Base-by-base conservation (phyloP, 1,140 invertebrate species). In the Zaprionus lachaisei region DNA sequence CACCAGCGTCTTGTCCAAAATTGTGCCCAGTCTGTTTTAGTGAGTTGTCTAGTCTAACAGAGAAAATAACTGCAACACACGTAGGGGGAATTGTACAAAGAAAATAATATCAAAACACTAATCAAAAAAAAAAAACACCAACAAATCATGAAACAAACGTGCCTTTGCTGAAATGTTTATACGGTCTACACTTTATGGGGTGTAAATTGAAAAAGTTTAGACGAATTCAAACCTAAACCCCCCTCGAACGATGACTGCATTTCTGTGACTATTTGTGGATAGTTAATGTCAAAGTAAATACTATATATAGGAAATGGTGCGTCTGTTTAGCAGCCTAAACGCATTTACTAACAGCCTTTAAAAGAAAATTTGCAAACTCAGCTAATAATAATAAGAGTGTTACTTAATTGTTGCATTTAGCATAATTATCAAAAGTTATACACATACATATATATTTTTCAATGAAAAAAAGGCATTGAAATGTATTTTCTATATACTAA, bases 351-450 rank as follows among this genome's bases (percentile, higher is more conserved):
- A 58, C 44, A 70, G 67, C 58, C 51, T 70, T 57, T 34, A 64
- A 44, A 64, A 20, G 6, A 37, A 56, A 28, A 63, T 41, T 17
- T 14, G 14, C 49, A 51, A 41, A 69, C 74, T 73, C 54, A 74
- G 64, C 54, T 72, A 37, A 74, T 77, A 62, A 66, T 74, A 51
- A 24, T 37, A 15, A 54, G 20, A 79, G 75, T 82, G 79, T 82
- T 91, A 91, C 77, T 91, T 90, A 82, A 91, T 60, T 49, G 68
- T 80, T 91, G 85, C 85, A 90, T 91, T 90, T 90, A 90, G 81
- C 63, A 61, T 49, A 72, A 72, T 41, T 24, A 74, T 66, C 22
- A 64, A 63, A 70, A 70, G 28, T 62, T 74, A 56, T 75, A 75
- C 37, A 75, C 61, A 61, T 62, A 58, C n/a, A 58, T 66, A n/a